Evolutionary conservation across 2,113 vertebrate genomes (phyloP), one percentile per base, ranked within the genome.

Genomic region (Acanthisitta chloris): DNA sequence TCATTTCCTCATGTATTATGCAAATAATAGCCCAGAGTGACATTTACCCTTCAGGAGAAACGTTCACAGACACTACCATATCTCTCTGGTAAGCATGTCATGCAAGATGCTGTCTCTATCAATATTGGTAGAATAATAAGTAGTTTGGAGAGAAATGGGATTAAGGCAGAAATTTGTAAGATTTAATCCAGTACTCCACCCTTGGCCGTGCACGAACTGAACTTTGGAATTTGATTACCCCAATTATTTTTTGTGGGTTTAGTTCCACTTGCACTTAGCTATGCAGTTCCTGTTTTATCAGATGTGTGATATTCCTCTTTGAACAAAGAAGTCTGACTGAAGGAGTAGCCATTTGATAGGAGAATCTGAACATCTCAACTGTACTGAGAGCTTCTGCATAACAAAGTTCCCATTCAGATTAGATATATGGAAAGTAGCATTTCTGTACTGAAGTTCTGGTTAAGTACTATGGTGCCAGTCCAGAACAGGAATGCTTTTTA

Each of bases 61-160:
- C 4, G 42, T 88, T 92, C 45, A 57, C 38, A 82, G 33, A 15
- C 31, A 46, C 29, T 89, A 33, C 25, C 42, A 69, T 57, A 31
- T 94, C 69, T 92, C 52, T 72, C 36, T 58, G 49, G 81, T 84
- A 90, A 94, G 26, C 28, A 13, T 79, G 51, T 34, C 71, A 79
- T 88, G 96, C 92, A 92, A 81, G 48, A 61, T 88, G 65, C 61
- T 79, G 48, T 66, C 49, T 71, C 61, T 86, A 43, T 84, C 92
- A 83, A 51, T 85, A 92, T 2, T 61, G 58, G 42, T 81, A 36
- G 71, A 72, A 88, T 89, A 79, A 65, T 81, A 67, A 55, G 4
- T 14, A 17, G 5, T 31, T 70, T 90, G 52, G 42, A 85, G 70
- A 51, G 46, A 84, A 78, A 49, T 74, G 43, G 51, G 17, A 70